A percentile compares a stretch with the other conserved stretches of the same genome.
These are phyloP conservation scores for Heloderma charlesbogerti DNA, from an alignment of 2,113 vertebrate species.

Conservation along the genomic window DNA sequence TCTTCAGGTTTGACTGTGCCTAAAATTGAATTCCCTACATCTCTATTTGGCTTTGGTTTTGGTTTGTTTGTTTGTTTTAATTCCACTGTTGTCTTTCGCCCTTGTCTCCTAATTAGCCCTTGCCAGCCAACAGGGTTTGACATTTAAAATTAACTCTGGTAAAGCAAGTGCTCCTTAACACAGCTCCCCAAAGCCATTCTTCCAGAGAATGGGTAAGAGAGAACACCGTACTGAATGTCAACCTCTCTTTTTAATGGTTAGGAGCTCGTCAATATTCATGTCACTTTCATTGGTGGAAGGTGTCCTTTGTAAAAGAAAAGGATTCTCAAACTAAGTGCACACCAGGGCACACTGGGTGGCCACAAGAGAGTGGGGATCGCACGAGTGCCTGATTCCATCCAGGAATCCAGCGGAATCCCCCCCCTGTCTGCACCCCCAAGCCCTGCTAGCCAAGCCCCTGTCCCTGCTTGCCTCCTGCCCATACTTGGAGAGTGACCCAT, in stretches of 20 bases:
- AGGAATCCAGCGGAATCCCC: too few species aligned
- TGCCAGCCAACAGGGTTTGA: constrained; percentile 29
- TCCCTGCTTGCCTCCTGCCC: too few species aligned
- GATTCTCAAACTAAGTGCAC: not conserved
- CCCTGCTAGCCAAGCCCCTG: too few species aligned
- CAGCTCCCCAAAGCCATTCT: not conserved
- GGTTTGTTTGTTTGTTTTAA: not conserved
- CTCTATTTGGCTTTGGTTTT: not conserved
- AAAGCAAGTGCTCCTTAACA: constrained; percentile 28
- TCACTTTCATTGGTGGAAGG: not conserved
- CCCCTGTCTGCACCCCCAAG: too few species aligned
- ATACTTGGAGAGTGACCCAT: too few species aligned
- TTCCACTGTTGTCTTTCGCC: not conserved
- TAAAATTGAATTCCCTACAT: constrained; percentile 52
- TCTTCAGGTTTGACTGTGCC: constrained; percentile 61
- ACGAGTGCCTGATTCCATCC: too few species aligned
- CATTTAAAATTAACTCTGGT: constrained; percentile 59
- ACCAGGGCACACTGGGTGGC: not conserved
- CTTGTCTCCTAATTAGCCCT: constrained; percentile 58
- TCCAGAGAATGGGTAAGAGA: fast-evolving
- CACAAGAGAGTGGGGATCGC: too few species aligned
- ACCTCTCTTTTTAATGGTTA: not conserved
- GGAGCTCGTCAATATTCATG: not conserved
- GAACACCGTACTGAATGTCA: not conserved
- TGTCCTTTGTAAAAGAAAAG: not conserved